These are phyloP conservation scores for Sebastes iracundus DNA, from an alignment of 2,797 vertebrate genomes.

Conservation along the genomic window DNA sequence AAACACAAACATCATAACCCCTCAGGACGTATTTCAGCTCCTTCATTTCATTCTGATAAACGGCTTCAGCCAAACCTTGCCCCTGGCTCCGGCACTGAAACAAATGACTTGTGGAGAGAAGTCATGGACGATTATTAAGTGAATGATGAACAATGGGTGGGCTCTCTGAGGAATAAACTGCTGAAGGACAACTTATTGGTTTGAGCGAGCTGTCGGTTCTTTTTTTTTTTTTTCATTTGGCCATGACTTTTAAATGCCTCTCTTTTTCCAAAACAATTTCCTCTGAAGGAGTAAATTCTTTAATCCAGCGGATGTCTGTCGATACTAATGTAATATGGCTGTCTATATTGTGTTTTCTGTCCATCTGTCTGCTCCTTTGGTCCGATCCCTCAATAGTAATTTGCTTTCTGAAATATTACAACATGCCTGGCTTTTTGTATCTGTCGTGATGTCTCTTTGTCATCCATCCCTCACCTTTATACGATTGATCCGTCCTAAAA, in stretches of 20 bases:
- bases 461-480: not conserved
- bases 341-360: not conserved
- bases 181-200: conserved; percentile 29
- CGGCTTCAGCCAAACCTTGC: conserved; percentile 34
- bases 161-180: conserved; percentile 10
- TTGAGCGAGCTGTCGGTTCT: not conserved
- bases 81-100: conserved; percentile 1
- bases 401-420: not conserved
- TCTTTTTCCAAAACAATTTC: not conserved
- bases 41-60: conserved; percentile 33
- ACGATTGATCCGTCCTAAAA: not conserved
- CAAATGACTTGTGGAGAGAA: conserved; percentile 28
- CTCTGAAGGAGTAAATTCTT: not conserved
- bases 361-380: not conserved
- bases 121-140: conserved; percentile 34
- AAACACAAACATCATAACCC: conserved; percentile 20
- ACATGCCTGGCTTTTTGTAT: not conserved
- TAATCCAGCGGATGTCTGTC: not conserved
- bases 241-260: not conserved
- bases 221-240: not conserved
- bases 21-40: conserved; percentile 4
- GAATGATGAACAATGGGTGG: conserved; percentile 36
- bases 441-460: not conserved
- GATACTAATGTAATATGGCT: not conserved
- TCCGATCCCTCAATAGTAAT: not conserved